Evolutionary conservation across 2,888 invertebrate genomes (phyloP), one percentile per base, ranked within the genome.

Genomic region (Drosophila buzzatii): DNA sequence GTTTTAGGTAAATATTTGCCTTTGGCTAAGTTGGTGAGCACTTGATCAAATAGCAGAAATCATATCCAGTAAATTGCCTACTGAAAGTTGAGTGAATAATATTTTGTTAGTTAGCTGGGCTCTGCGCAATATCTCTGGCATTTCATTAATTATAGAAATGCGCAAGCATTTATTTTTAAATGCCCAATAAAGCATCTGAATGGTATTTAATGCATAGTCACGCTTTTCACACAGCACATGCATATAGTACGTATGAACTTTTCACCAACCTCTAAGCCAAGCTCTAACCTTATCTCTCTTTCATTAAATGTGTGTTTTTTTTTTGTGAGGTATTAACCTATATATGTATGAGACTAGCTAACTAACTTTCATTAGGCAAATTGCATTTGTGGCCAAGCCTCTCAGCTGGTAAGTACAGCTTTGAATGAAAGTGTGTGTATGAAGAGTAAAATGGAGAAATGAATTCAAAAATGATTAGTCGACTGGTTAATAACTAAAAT

Each of bases 191-290:
- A 76, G 53, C 31, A 62, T 64, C 44, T 20, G 61, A 76, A 68
- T 65, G 33, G 31, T 63, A 18, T 63, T 57, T 57, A 66, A 58
- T 66, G 73, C 77, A 58, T 31, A 77, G 76, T 77, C 76, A 77
- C 78, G 77, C 77, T 70, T 77, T 77, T 77, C 77, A 66, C 70
- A 77, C 73, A 70, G 57, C 62, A 0, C 49, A 39, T 61, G 51
- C 47, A 41, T 12, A 14, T 41, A 49, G 39, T 41, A 53, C 60
- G 44, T 52, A n/a, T 23, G 49, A 31, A 33, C 49, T 41, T 59
- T 75, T 59, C 27, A 59, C 27, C 66, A 59, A 47, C 45, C 52
- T 45, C 37, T 31, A 2, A 33, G 12, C n/a, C n/a, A n/a, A n/a
- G n/a, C n/a, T n/a, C n/a, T n/a, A n/a, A 27, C 44, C 31, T 72